Percentiles rank a stretch among this genome's conserved stretches.
Conservation (phyloP, 1,140 invertebrate species). For the Phymorhynchus buccinoides region DNA sequence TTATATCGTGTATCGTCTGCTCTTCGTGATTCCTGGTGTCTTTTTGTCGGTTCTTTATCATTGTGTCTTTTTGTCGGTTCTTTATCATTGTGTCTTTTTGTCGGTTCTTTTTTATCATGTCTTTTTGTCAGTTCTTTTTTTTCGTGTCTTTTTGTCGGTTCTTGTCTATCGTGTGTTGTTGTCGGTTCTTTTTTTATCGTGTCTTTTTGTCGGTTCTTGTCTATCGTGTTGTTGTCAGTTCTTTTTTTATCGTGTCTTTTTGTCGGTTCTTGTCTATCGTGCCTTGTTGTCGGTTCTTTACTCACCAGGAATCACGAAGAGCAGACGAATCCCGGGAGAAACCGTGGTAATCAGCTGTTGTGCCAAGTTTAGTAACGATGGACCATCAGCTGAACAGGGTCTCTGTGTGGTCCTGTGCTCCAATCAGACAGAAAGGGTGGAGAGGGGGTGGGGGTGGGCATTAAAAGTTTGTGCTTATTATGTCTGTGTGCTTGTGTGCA, state of each 20-base stretch:
- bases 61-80: no score
- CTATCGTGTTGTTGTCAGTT: no score
- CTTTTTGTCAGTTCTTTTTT: neutral
- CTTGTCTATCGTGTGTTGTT: neutral
- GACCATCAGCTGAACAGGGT: conserved; percentile 4
- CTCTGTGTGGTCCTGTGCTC: neutral
- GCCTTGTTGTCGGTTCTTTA: no score
- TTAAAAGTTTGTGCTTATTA: neutral
- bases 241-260: neutral
- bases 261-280: neutral
- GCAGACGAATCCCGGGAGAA: neutral
- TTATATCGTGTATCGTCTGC: no score
- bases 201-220: neutral
- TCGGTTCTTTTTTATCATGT: no score
- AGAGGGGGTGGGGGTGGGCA: neutral
- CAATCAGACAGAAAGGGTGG: neutral
- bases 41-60: neutral
- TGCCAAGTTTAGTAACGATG: neutral
- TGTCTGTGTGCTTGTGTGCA: no score
- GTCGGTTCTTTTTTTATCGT: neutral
- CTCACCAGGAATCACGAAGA: neutral
- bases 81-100: no score
- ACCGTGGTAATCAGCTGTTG: neutral
- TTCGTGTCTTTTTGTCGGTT: neutral
- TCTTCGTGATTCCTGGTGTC: no score